Conservation (phyloP, 2,888 invertebrate species). For the Abrostola tripartita region DNA sequence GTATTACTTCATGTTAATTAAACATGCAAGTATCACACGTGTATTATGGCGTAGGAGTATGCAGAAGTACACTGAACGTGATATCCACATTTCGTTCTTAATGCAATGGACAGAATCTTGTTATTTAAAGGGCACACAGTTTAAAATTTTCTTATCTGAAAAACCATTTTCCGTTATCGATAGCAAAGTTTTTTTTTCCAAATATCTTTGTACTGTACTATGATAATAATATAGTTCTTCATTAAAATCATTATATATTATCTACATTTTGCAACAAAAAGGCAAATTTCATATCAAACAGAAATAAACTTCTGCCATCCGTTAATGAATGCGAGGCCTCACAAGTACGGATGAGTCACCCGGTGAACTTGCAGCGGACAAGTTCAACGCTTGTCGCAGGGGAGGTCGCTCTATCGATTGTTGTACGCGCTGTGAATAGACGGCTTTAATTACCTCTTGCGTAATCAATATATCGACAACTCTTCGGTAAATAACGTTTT, state of each 20-base stretch:
- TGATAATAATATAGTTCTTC: too few species aligned
- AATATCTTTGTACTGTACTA: too few species aligned
- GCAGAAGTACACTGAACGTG: too few species aligned
- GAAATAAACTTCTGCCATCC: background rate
- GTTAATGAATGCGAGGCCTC: constrained; percentile 38
- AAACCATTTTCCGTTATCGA: too few species aligned
- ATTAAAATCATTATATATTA: too few species aligned
- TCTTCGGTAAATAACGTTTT: background rate
- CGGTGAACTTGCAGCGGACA: constrained; percentile 15
- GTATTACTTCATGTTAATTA: background rate
- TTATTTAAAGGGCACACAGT: too few species aligned
- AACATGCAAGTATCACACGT: background rate
- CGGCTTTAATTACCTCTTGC: constrained; percentile 33
- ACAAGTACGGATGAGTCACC: constrained; percentile 51
- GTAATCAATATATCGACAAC: background rate
- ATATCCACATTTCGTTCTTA: too few species aligned
- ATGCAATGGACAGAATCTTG: too few species aligned
- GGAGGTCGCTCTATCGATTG: constrained; percentile 50
- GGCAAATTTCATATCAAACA: constrained; percentile 5
- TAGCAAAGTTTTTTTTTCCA: too few species aligned
- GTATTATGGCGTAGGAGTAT: too few species aligned
- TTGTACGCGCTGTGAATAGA: constrained; percentile 39
- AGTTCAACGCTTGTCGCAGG: constrained; percentile 48
- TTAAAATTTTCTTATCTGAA: too few species aligned
- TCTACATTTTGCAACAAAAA: too few species aligned